Base-by-base conservation (phyloP, 30 jellyfish, hydroid and myxozoan species). In the Nemopilema nomurai region DNA sequence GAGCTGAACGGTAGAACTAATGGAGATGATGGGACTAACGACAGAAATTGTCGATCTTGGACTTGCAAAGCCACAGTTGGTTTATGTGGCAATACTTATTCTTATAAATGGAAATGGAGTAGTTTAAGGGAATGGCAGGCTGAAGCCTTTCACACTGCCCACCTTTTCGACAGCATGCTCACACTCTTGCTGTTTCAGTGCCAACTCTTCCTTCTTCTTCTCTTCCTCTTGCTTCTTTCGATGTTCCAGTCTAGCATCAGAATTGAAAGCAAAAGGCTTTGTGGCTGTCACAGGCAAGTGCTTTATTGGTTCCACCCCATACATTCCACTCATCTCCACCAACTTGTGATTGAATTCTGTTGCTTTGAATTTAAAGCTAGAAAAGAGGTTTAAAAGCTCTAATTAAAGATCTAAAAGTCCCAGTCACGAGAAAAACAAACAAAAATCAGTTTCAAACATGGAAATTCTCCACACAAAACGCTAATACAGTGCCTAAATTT, bases 351-450 rank as follows among this genome's bases (percentile, higher is more conserved):
- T 89, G 70, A 92, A 92, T 51, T 92, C 97, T 26, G 81, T 76
- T 41, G 98, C 98, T 51, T 92, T 92, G 86, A 92, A 92, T 49
- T 92, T 76, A 67, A 80, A 92, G 79, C 96, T 88, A 25, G 49
- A 78, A 68, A 76, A 41, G 18, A 20, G 31, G n/a, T n/a, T n/a
- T n/a, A n/a, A n/a, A n/a, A n/a, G n/a, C n/a, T n/a, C n/a, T n/a
- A n/a, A n/a, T n/a, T n/a, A n/a, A n/a, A n/a, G n/a, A n/a, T n/a
- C n/a, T n/a, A n/a, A n/a, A n/a, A n/a, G n/a, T n/a, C n/a, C n/a
- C n/a, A n/a, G n/a, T n/a, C n/a, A n/a, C n/a, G n/a, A n/a, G n/a
- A n/a, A n/a, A n/a, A n/a, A n/a, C n/a, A n/a, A n/a, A n/a, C n/a
- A n/a, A n/a, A n/a, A n/a, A n/a, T n/a, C n/a, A n/a, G n/a, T n/a